Evolutionary conservation across 2,797 vertebrate genomes (phyloP).

Genomic region (Spinus pinus): DNA sequence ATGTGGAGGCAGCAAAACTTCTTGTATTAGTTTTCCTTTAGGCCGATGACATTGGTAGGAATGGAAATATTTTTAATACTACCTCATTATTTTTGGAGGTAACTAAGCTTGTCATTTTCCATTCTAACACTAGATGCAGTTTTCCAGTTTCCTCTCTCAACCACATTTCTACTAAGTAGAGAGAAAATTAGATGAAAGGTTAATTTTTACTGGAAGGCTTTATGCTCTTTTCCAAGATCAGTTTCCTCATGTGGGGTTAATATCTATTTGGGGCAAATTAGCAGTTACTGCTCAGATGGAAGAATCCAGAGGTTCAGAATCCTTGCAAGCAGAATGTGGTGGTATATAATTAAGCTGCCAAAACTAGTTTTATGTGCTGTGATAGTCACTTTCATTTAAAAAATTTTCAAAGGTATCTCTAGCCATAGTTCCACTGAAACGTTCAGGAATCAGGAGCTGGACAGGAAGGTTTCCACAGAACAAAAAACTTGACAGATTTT

Average conservation of each 20-base stretch:
- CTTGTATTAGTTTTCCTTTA: constrained; percentile 28
- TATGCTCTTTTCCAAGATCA: neutral
- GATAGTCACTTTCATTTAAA: neutral
- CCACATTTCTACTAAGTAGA: neutral
- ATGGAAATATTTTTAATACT: constrained; percentile 37
- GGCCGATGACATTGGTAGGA: neutral
- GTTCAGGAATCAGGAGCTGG: neutral
- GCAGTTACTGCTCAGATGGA: neutral
- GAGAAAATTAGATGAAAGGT: neutral
- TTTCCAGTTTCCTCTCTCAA: constrained; percentile 34
- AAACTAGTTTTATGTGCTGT: neutral
- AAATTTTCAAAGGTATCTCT: neutral
- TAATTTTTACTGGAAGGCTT: neutral
- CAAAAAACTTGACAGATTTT: neutral
- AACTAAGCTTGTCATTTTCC: constrained; percentile 28
- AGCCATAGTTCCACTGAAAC: neutral
- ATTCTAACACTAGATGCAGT: neutral
- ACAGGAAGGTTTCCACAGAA: neutral
- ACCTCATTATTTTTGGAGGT: constrained; percentile 14
- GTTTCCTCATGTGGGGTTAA: neutral
- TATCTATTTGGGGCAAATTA: neutral
- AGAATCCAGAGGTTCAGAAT: neutral
- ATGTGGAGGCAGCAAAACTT: neutral
- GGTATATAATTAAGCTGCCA: neutral
- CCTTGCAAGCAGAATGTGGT: neutral